Evolutionary conservation across 2,888 invertebrate species (phyloP).

Genomic region (Odontomyia ornata): DNA sequence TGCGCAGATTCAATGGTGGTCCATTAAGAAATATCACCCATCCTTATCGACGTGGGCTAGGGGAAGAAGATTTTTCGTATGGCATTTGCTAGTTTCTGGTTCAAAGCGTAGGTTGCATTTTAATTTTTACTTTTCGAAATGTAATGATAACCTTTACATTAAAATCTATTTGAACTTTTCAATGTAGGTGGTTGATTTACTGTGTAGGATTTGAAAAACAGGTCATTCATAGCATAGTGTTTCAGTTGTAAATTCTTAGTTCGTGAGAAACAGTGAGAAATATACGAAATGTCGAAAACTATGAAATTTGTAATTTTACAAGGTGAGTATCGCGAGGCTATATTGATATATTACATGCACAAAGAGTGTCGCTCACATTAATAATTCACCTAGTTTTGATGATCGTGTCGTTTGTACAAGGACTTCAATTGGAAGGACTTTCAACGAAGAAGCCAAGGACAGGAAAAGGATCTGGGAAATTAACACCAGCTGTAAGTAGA

Average conservation of each 20-base stretch:
- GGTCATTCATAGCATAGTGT: neutral
- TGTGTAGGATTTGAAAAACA: neutral
- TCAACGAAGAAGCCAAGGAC: conserved; percentile 72
- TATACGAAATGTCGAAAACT: neutral
- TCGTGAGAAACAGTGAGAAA: too few species aligned
- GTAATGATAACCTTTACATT: conserved; percentile 15
- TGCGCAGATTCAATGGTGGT: neutral
- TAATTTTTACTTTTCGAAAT: neutral
- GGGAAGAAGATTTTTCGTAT: conserved; percentile 16
- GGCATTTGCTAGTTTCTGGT: conserved; percentile 8
- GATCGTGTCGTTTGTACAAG: conserved; percentile 54
- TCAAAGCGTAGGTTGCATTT: conserved; percentile 19
- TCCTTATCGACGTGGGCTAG: neutral
- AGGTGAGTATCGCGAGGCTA: neutral
- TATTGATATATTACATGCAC: neutral
- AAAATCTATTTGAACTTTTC: conserved; percentile 8
- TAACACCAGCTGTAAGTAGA: conserved; percentile 20
- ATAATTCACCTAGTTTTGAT: conserved; percentile 53
- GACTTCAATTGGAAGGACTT: conserved; percentile 68
- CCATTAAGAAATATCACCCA: neutral
- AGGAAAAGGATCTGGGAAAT: conserved; percentile 61
- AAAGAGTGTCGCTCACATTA: neutral
- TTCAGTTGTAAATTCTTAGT: neutral
- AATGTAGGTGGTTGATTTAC: neutral
- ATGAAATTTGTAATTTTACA: neutral